Evolutionary conservation across 2,113 vertebrate species (phyloP).

Genomic region (Girardinichthys multiradiatus): DNA sequence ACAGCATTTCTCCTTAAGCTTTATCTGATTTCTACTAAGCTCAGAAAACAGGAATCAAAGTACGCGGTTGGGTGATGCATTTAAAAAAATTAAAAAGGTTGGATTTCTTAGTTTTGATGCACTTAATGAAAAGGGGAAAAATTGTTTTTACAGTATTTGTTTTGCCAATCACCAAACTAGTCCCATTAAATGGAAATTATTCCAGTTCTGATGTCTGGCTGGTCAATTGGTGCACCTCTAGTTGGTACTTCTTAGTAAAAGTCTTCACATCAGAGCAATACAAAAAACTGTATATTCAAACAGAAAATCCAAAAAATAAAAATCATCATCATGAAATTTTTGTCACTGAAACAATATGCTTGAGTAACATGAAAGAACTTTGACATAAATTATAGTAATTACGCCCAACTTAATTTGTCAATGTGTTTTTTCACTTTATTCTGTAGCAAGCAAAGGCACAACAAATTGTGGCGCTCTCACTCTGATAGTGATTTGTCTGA

Average conservation of each 20-base stretch:
- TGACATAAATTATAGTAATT: neutral
- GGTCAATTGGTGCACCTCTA: too few species aligned
- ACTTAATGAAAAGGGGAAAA: too few species aligned
- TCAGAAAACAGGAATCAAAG: too few species aligned
- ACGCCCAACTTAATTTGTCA: neutral
- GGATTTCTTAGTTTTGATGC: too few species aligned
- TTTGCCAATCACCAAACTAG: neutral
- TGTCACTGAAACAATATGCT: neutral
- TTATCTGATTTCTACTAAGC: too few species aligned
- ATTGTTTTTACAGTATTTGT: too few species aligned
- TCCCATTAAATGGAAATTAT: neutral
- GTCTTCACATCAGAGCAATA: too few species aligned
- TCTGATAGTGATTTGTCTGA: constrained; percentile 96
- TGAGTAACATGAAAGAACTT: neutral
- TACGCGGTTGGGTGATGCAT: too few species aligned
- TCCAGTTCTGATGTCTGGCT: neutral
- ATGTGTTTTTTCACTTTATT: neutral
- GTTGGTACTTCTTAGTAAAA: too few species aligned
- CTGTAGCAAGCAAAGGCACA: constrained; percentile 91
- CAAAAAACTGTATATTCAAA: neutral
- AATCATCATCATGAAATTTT: neutral
- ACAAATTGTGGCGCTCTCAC: constrained; percentile 95
- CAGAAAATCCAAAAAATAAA: neutral
- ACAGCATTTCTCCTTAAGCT: too few species aligned
- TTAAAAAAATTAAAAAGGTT: too few species aligned